A percentile compares a stretch with the other conserved stretches of the same genome.
phyloP scores from a whole-genome alignment of 2,113 vertebrate genomes.

The Callorhinus ursinus region DNA sequence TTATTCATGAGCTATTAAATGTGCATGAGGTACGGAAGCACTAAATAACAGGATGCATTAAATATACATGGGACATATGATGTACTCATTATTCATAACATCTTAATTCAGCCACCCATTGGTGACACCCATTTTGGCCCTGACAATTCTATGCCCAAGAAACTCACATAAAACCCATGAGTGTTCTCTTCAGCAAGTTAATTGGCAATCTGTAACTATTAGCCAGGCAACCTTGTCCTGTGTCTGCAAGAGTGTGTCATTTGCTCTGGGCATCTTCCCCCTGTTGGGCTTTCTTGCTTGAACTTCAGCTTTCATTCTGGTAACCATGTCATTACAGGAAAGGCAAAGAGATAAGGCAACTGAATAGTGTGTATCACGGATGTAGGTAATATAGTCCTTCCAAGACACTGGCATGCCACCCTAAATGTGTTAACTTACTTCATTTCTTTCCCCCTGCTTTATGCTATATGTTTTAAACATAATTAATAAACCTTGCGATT shows the following conservation, averaged over 20 bases:
- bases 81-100: conserved; percentile 50
- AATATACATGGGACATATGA: conserved; percentile 55
- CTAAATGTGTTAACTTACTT: neutral
- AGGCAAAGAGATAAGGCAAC: neutral
- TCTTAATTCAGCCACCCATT: conserved; percentile 42
- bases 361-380: neutral
- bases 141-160: neutral
- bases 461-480: neutral
- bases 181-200: neutral
- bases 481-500: neutral
- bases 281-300: neutral
- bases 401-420: neutral
- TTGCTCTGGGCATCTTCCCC: neutral
- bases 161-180: neutral
- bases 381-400: neutral
- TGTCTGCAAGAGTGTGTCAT: neutral
- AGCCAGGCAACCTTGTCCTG: neutral
- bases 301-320: neutral
- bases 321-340: neutral
- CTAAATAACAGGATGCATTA: conserved; percentile 22
- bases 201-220: neutral
- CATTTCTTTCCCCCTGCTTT: neutral
- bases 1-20: conserved; percentile 46
- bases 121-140: conserved; percentile 33
- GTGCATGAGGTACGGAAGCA: conserved; percentile 39